A percentile compares a stretch with the other conserved stretches of the same genome.
Conservation (phyloP, 1,140 invertebrate genomes). For the Pogonus chalceus region DNA sequence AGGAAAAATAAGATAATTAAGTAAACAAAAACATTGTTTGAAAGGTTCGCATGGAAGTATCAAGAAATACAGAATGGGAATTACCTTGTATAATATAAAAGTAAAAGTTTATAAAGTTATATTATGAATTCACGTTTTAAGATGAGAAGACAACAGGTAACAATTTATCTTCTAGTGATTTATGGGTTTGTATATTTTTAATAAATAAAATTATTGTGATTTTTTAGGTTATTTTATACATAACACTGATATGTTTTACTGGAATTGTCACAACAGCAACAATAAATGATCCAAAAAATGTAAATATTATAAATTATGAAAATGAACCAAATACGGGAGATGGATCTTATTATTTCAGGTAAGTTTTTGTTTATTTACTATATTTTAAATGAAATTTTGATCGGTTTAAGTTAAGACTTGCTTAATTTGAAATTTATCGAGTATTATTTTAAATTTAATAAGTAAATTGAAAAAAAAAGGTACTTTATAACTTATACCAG, state of each 20-base stretch:
- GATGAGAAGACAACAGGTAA: too few species aligned
- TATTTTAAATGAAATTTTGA: constrained; percentile 1
- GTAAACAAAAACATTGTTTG: too few species aligned
- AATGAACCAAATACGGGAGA: constrained; percentile 43
- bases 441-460: too few species aligned
- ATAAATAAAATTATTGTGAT: constrained; percentile 15
- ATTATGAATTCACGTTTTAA: too few species aligned
- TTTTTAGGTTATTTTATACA: constrained; percentile 11
- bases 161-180: too few species aligned
- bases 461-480: not conserved
- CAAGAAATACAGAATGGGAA: too few species aligned
- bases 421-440: too few species aligned
- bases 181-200: constrained; percentile 19
- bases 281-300: constrained; percentile 31
- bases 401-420: not conserved
- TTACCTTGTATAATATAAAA: too few species aligned
- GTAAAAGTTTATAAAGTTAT: too few species aligned
- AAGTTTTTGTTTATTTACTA: constrained; percentile 10
- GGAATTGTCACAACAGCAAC: constrained; percentile 19
- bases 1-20: too few species aligned
- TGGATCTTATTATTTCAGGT: constrained; percentile 41
- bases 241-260: constrained; percentile 16
- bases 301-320: constrained; percentile 39
- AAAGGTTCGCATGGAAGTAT: too few species aligned
- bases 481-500: not conserved